These are phyloP conservation scores for Mirounga angustirostris DNA, from an alignment of 2,113 vertebrate species.

Conservation along the genomic window DNA sequence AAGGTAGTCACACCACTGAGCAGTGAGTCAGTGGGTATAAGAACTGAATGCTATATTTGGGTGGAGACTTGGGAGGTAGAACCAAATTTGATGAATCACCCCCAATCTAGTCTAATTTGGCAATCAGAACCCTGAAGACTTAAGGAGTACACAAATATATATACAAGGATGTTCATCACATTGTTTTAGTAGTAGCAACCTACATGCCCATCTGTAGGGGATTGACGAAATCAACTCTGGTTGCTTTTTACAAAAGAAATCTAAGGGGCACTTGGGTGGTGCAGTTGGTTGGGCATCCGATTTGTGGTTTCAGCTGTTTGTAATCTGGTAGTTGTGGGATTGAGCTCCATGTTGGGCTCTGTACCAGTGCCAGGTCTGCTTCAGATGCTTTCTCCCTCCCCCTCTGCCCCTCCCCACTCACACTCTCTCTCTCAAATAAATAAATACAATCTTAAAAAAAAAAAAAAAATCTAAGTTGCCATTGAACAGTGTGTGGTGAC, in stretches of 20 bases:
- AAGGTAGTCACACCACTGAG: neutral
- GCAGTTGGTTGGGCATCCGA: neutral
- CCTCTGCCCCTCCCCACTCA: neutral
- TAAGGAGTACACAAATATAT: neutral
- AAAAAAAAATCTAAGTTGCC: neutral
- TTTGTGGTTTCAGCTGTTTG: neutral
- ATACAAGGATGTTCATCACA: neutral
- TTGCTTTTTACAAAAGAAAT: neutral
- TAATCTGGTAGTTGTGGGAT: neutral
- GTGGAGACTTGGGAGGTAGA: neutral
- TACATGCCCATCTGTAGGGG: neutral
- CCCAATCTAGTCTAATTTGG: neutral
- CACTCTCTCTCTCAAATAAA: neutral
- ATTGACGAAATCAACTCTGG: neutral
- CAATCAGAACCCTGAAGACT: neutral
- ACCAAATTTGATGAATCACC: neutral
- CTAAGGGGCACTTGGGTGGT: neutral
- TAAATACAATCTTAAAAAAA: neutral
- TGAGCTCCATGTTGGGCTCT: neutral
- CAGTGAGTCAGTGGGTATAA: slow-evolving; percentile 1
- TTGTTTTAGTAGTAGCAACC: neutral
- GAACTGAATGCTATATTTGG: neutral
- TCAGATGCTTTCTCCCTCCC: neutral
- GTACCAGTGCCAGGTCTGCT: neutral
- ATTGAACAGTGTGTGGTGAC: neutral